Evolutionary conservation across 2,113 vertebrate species (phyloP).

Genomic region (Hippocampus guttulatus): DNA sequence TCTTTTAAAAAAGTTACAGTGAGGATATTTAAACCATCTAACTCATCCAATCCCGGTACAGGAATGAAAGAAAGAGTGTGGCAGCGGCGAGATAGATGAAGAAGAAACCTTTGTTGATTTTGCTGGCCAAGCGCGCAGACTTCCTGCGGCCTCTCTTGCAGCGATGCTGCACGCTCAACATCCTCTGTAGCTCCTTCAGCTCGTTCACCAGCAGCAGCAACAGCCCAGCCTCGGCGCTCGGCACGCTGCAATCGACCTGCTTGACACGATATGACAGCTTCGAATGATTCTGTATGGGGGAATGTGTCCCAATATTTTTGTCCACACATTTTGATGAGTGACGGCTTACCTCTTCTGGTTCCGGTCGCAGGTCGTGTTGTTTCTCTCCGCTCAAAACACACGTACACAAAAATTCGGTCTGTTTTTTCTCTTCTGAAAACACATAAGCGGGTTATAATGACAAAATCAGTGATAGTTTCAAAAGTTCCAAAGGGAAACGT

Average conservation of each 20-base stretch:
- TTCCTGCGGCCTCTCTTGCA: slow-evolving; percentile 1
- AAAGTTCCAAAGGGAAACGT: neutral
- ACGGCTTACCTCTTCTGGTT: slow-evolving; percentile 35
- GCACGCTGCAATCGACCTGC: slow-evolving; percentile 29
- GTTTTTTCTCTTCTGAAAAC: slow-evolving; percentile 37
- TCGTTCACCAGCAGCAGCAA: slow-evolving; percentile 56
- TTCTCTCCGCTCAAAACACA: slow-evolving; percentile 7
- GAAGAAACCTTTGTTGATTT: slow-evolving; percentile 34
- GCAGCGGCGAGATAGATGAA: slow-evolving; percentile 14
- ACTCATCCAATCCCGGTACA: slow-evolving; percentile 49
- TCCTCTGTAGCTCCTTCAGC: slow-evolving; percentile 23
- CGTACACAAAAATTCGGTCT: slow-evolving; percentile 13
- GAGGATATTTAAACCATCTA: slow-evolving; percentile 13
- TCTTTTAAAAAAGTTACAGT: neutral
- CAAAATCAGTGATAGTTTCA: neutral
- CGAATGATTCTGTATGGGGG: neutral
- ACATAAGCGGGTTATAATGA: neutral
- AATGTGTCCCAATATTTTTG: neutral
- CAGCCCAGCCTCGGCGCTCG: slow-evolving; percentile 25
- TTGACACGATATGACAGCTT: neutral
- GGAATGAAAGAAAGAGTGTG: slow-evolving; percentile 41
- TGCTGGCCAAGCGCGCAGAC: slow-evolving; percentile 22
- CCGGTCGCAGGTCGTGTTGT: slow-evolving; percentile 31
- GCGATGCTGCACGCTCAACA: slow-evolving; percentile 6
- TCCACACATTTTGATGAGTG: neutral